Evolutionary conservation across 2,113 vertebrate genomes (phyloP), one percentile per base, ranked within the genome.

Genomic region (Pseudorectes ferrugineus): DNA sequence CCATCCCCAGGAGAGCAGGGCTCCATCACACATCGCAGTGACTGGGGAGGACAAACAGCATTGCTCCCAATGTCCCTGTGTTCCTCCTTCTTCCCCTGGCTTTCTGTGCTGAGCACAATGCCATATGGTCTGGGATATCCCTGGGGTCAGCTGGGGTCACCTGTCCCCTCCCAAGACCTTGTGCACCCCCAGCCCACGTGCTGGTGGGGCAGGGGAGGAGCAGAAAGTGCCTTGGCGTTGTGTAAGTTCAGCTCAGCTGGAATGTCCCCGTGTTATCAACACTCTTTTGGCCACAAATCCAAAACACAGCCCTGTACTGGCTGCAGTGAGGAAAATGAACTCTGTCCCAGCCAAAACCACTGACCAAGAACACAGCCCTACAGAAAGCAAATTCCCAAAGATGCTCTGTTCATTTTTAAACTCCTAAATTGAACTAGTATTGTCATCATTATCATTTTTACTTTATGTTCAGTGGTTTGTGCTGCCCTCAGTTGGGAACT

Each of bases 11-110:
- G 68, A 42, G 14, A 42, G 33, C 49, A 9, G 74, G 20, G 33
- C 55, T 81, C 36, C 61, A 9, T 23, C 73, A 11, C 1, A 0
- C 1, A 0, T 22, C 55, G 11, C 0, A 4, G 3, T 31, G 9
- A 6, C 35, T 25, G 31, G 54, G 40, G 49, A 42, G 22, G 29
- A 29, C 52, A n/a, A n/a, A 33, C 2, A 0, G 43, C 31, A 9
- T 29, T 5, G 0, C 31, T 86, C 20, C 3, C 4, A 6, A 0
- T 1, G 5, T 68, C 76, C 28, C 16, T 28, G 12, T 43, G 43
- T 8, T 66, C 45, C 46, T 80, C 18, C 31, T 66, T 0, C 36
- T 38, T 22, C 20, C 67, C 9, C 8, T 43, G 59, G 22, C 33
- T 75, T 9, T 16, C 10, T 24, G 2, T n/a, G 28, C 63, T 63